These are phyloP conservation scores for Hydraecia micacea DNA, from an alignment of 2,888 invertebrate genomes.

Conservation along the genomic window DNA sequence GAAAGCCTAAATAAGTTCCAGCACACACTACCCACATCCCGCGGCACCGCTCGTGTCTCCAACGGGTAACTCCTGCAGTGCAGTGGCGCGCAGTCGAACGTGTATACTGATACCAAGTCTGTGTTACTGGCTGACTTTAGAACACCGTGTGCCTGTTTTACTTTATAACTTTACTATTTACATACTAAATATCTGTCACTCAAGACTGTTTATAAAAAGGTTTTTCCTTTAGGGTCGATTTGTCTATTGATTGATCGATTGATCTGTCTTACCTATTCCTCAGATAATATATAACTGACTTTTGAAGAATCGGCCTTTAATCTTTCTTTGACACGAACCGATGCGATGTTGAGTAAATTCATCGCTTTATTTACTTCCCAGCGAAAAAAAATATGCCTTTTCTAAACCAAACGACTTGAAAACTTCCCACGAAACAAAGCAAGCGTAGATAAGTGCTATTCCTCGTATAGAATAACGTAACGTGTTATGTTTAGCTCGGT, in stretches of 20 bases:
- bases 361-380: too few species aligned
- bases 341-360: neutral
- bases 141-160: neutral
- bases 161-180: neutral
- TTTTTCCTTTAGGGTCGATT: neutral
- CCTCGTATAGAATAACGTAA: too few species aligned
- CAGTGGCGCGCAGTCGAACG: neutral
- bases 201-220: neutral
- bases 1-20: neutral
- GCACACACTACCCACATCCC: neutral
- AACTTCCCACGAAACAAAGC: constrained; percentile 15
- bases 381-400: neutral
- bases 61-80: neutral
- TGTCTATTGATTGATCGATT: too few species aligned
- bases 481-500: neutral
- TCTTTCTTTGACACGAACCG: too few species aligned
- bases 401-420: constrained; percentile 16
- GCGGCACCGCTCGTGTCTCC: neutral
- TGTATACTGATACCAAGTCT: constrained; percentile 27
- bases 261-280: neutral
- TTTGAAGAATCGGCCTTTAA: neutral
- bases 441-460: constrained; percentile 19
- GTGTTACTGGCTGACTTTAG: neutral
- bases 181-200: neutral
- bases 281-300: neutral